Percentiles rank a stretch among this genome's conserved stretches.
Conservation (phyloP, 2,113 vertebrate genomes). For the Paracanthobrama guichenoti region DNA sequence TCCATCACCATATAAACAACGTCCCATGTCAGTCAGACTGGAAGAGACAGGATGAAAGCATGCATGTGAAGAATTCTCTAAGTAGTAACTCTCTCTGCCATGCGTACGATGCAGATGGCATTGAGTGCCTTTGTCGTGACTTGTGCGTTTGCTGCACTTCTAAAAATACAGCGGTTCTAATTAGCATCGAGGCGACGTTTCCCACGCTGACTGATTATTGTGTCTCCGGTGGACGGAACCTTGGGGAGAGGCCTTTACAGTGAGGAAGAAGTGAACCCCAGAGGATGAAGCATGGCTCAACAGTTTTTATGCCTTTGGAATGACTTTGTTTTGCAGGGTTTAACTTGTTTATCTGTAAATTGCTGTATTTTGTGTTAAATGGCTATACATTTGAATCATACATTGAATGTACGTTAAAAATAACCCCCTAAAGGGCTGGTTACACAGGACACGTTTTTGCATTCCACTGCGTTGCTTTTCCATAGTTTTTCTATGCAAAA, state of each 20-base stretch:
- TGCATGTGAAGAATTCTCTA: not conserved
- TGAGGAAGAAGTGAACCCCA: slow-evolving; percentile 11
- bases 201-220: slow-evolving; percentile 60
- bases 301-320: slow-evolving; percentile 23
- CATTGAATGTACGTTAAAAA: not conserved
- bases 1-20: not conserved
- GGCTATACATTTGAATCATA: not conserved
- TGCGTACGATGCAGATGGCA: slow-evolving; percentile 37
- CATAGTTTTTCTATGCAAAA: not conserved
- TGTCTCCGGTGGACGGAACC: slow-evolving; percentile 55
- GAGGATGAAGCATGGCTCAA: slow-evolving; percentile 4
- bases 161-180: slow-evolving; percentile 63
- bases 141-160: slow-evolving; percentile 25
- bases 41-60: slow-evolving; percentile 14
- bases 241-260: slow-evolving; percentile 42
- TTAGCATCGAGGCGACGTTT: slow-evolving; percentile 61
- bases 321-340: not conserved
- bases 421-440: not conserved
- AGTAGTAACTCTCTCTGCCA: not conserved
- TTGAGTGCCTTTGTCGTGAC: slow-evolving; percentile 44
- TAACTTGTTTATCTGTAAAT: slow-evolving; percentile 12
- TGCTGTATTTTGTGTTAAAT: not conserved
- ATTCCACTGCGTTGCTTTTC: not conserved
- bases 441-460: not conserved
- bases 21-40: not conserved